A percentile compares a stretch with the other conserved stretches of the same genome.
These are phyloP conservation scores for Brassicogethes aeneus DNA, from an alignment of 2,888 invertebrate species.

Conservation along the genomic window DNA sequence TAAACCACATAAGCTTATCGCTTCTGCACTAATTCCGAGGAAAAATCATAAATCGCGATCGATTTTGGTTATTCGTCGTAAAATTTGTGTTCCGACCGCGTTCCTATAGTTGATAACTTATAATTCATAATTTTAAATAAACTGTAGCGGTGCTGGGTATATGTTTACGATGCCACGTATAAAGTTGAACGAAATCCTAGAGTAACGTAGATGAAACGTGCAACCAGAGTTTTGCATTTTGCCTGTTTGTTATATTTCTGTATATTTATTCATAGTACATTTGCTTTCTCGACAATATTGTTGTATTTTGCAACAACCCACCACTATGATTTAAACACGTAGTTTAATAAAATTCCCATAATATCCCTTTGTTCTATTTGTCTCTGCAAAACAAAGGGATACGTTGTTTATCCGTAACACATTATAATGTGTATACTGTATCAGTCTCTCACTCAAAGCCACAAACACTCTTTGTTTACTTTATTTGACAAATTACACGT, in stretches of 20 bases:
- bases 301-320: background rate
- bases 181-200: background rate
- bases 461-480: too few species aligned
- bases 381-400: background rate
- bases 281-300: background rate
- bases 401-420: too few species aligned
- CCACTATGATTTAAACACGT: background rate
- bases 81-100: background rate
- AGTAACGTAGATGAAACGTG: background rate
- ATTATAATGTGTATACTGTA: too few species aligned
- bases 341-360: constrained; percentile 1
- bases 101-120: background rate
- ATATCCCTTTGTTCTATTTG: background rate
- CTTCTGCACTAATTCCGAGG: too few species aligned
- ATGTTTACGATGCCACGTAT: background rate
- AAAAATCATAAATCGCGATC: too few species aligned
- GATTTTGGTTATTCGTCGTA: too few species aligned
- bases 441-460: too few species aligned
- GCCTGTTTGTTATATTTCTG: background rate
- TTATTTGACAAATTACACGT: too few species aligned
- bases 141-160: background rate
- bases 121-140: background rate
- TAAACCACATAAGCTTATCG: too few species aligned
- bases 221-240: background rate
- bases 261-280: background rate